These are phyloP conservation scores for Aplysia californica DNA, from an alignment of 1,140 invertebrate genomes.

Conservation along the genomic window DNA sequence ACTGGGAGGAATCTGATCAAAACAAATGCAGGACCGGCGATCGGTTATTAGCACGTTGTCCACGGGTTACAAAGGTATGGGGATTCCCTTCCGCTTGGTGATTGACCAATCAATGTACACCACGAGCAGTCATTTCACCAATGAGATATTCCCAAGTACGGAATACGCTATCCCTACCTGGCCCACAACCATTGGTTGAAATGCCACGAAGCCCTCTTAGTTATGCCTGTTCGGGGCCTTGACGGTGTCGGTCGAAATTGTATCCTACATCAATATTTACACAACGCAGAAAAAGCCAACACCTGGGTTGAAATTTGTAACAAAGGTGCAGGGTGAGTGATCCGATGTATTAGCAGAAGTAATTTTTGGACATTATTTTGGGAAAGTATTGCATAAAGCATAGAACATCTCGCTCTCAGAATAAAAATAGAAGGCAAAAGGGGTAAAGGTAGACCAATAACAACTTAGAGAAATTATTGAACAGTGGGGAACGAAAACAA, in stretches of 20 bases:
- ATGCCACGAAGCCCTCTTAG: not conserved
- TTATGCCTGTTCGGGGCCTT: not conserved
- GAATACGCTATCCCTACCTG: constrained; percentile 6
- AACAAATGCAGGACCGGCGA: not conserved
- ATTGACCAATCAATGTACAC: constrained; percentile 5
- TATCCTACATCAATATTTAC: not conserved
- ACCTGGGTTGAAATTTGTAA: not conserved
- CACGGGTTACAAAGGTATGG: not conserved
- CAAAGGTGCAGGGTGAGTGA: not conserved
- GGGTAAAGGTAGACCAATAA: too few relatives aligned
- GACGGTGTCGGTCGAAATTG: not conserved
- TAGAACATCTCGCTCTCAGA: too few relatives aligned
- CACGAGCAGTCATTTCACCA: constrained; percentile 20
- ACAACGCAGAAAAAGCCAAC: not conserved
- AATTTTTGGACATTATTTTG: constrained; percentile 4
- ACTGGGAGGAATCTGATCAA: not conserved
- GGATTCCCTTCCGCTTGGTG: constrained; percentile 6
- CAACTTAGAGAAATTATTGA: too few relatives aligned
- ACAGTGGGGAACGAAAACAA: too few relatives aligned
- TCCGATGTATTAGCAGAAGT: not conserved
- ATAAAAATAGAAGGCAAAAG: too few relatives aligned
- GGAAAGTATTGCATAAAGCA: too few relatives aligned
- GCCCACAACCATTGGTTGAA: constrained; percentile 10
- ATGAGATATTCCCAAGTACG: constrained; percentile 17
- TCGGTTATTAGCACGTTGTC: constrained; percentile 7